phyloP scores from a whole-genome alignment of 2,888 invertebrate genomes.

The Drosophila tripunctata region DNA sequence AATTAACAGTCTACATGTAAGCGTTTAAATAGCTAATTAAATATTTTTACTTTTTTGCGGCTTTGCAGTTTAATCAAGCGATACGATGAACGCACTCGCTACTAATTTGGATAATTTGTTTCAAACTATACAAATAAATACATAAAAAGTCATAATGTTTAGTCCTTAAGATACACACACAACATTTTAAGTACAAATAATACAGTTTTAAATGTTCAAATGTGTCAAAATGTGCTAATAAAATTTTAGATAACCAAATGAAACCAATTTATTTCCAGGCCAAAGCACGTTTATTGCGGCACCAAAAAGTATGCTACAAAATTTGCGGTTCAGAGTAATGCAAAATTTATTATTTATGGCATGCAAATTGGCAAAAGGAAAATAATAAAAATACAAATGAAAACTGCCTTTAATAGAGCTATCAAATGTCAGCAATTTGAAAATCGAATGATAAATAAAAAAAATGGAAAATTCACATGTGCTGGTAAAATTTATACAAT shows the following conservation, averaged over 20 bases:
- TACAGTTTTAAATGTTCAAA: conserved; percentile 23
- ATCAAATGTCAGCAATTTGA: conserved; percentile 4
- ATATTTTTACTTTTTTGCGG: background rate
- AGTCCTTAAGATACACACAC: conserved; percentile 1
- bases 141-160: conserved; percentile 1
- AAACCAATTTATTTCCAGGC: too few relatives aligned
- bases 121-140: background rate
- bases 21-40: background rate
- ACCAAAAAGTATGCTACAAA: too few relatives aligned
- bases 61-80: conserved; percentile 62
- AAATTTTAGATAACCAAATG: too few relatives aligned
- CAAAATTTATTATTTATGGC: background rate
- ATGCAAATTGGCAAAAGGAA: conserved; percentile 4
- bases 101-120: conserved; percentile 37
- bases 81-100: conserved; percentile 57
- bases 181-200: too few relatives aligned
- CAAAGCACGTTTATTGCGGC: too few relatives aligned
- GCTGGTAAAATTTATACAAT: background rate
- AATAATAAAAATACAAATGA: background rate
- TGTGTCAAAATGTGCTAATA: too few relatives aligned
- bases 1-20: background rate
- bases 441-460: conserved; percentile 9
- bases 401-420: background rate
- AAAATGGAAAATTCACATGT: background rate
- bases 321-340: too few relatives aligned